Base-by-base conservation (phyloP, 2,888 invertebrate species). In the Colostygia pectinataria region DNA sequence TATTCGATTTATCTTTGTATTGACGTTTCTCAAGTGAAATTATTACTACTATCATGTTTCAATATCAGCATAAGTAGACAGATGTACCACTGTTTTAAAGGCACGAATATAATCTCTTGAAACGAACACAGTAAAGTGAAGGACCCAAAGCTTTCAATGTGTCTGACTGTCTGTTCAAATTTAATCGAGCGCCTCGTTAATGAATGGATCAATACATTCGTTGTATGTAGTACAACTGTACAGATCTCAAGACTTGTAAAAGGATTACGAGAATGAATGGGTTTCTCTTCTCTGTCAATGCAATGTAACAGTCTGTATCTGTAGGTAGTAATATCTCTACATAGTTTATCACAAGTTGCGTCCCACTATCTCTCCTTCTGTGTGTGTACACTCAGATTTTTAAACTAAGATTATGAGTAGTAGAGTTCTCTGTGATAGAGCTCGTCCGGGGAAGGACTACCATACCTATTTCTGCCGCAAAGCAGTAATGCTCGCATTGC, bases 201-300 rank as follows among this genome's bases (percentile, higher is more conserved):
- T 48, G 47, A 48, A 48, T 37, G 47, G 36, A 9, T 6, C 31
- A 36, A 40, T 40, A 39, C 39, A 34, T 28, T 5, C 10, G 3
- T 12, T 18, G 18, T n/a, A 7, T 27, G 31, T 25, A 24, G 9
- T 4, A 18, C 25, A n/a, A 12, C 24, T 32, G 13, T 20, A 25
- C 18, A 8, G 15, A 36, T 36, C 40, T 37, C 41, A 31, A 45
- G 43, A 44, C 23, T 33, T 27, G 44, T 32, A 27, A n/a, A 10
- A 29, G 52, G 54, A 57, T 57, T 55, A 55, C 13, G 10, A 10
- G 43, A 44, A 50, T 57, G 49, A 53, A 49, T 52, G 52, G 29
- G 38, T 18, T 28, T 23, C 57, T 51, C 49, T 53, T 51, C 49
- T 55, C 36, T 57, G 47, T 50, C 46, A 40, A 56, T 45, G 34